Base-by-base conservation (phyloP, 2,113 vertebrate genomes). In the Cyprinodon tularosa region DNA sequence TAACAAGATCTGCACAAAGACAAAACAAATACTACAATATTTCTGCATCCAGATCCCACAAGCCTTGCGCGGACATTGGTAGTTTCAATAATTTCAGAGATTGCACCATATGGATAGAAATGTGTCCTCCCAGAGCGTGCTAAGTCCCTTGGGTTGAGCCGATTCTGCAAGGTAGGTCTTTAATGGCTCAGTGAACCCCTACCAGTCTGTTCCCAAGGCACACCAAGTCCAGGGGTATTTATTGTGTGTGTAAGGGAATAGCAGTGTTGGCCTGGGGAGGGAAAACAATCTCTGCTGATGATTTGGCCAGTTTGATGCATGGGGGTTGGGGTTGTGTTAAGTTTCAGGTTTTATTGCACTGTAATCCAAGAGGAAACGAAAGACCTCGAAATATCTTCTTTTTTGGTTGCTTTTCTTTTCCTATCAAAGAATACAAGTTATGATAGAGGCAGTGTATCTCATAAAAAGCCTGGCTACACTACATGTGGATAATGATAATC, bases 141-240 rank as follows among this genome's bases (percentile, higher is more conserved):
- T 89, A 83, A 89, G 84, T 81, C 80, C 63, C 60, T 81, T 77
- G 74, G 77, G 76, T 80, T 20, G 53, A 87, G 76, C 81, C 85
- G 88, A 84, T 92, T 76, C 71, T 82, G 82, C 88, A 91, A 86
- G 88, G 88, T 86, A 84, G 80, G 83, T 84, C 80, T 88, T 89
- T 88, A 87, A 81, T 88, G 74, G 86, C 84, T 90, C 85, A 88
- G 66, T 68, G 72, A 88, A 76, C 66, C 83, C 62, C 71, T 67
- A 82, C 76, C 85, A 83, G 90, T 85, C 89, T 89, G 87, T 87
- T 76, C 83, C 59, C 66, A 71, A 84, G 80, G 78, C 74, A 69
- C 67, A 86, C 71, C 61, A 59, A 66, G 45, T 53, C 74, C 12
- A 39, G 90, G 85, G 91, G 90, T 91, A 90, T 71, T 71, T 80